A percentile compares a stretch with the other conserved stretches of the same genome.
These are phyloP conservation scores for Leuciscus idus DNA, from an alignment of 2,113 vertebrate genomes.

Conservation along the genomic window DNA sequence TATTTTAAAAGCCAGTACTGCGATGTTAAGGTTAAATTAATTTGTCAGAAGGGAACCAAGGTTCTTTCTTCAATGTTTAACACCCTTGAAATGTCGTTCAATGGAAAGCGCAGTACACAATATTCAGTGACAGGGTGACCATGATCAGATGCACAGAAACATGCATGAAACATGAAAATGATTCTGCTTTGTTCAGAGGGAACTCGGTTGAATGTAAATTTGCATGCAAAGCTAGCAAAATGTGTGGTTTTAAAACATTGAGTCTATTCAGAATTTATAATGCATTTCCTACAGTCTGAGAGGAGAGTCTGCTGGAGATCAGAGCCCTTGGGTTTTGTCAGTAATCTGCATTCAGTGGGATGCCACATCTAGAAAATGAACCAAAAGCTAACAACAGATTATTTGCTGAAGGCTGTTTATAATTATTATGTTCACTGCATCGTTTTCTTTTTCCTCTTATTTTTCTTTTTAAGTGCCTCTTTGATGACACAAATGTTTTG, in stretches of 20 bases:
- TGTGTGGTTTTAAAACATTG: not conserved
- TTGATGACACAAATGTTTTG: constrained; percentile 24
- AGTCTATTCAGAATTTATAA: constrained; percentile 8
- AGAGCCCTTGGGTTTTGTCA: constrained; percentile 26
- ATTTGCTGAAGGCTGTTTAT: constrained; percentile 11
- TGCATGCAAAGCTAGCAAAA: constrained; percentile 42
- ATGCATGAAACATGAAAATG: constrained; percentile 36
- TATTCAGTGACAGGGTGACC: not conserved
- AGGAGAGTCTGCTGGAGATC: constrained; percentile 23
- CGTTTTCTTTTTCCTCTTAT: not conserved
- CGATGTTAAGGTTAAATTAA: constrained; percentile 46
- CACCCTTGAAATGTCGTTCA: constrained; percentile 60
- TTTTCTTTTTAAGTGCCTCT: constrained; percentile 5
- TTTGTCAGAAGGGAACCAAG: constrained; percentile 28
- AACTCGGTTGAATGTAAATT: not conserved
- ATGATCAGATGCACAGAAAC: constrained; percentile 12
- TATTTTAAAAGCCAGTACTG: constrained; percentile 54
- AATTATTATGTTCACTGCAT: constrained; percentile 15
- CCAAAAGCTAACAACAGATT: constrained; percentile 20
- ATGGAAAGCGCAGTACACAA: constrained; percentile 32
- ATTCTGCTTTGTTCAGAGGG: constrained; percentile 17
- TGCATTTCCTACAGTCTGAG: not conserved
- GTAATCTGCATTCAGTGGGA: constrained; percentile 26
- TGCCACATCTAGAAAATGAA: constrained; percentile 15
- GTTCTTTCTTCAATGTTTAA: constrained; percentile 52